Evolutionary conservation across 2,797 vertebrate genomes (phyloP).

Genomic region (Rhinatrema bivittatum): DNA sequence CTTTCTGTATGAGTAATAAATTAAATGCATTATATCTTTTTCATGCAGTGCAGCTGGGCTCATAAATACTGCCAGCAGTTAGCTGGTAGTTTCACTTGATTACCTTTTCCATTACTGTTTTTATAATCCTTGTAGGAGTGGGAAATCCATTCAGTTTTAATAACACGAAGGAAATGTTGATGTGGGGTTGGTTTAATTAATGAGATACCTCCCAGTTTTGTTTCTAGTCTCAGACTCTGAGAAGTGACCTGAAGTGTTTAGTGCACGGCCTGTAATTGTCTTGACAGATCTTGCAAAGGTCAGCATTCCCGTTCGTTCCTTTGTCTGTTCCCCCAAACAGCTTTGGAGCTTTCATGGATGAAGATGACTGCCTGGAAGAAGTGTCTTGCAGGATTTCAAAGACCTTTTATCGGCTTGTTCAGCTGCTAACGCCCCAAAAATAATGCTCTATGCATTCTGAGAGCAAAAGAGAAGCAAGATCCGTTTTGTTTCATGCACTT

Average conservation of each 20-base stretch:
- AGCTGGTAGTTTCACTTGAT: slow-evolving; percentile 46
- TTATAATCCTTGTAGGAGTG: slow-evolving; percentile 31
- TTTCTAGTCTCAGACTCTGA: not conserved
- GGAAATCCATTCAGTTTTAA: slow-evolving; percentile 35
- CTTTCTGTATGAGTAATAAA: slow-evolving; percentile 48
- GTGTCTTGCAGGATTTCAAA: too few species aligned
- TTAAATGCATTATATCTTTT: slow-evolving; percentile 42
- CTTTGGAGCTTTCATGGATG: too few species aligned
- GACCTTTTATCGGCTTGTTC: too few species aligned
- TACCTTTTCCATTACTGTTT: slow-evolving; percentile 48
- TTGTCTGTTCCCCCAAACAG: too few species aligned
- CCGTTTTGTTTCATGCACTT: too few species aligned
- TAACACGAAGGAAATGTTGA: slow-evolving; percentile 19
- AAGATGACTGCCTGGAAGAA: too few species aligned
- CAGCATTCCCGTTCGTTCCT: too few species aligned
- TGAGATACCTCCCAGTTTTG: slow-evolving; percentile 4
- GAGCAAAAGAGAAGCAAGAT: too few species aligned
- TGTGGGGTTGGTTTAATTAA: slow-evolving; percentile 6
- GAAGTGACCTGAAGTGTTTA: slow-evolving; percentile 1
- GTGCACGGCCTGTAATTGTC: not conserved
- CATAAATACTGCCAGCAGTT: slow-evolving; percentile 35
- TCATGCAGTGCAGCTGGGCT: slow-evolving; percentile 11
- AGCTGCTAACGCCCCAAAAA: too few species aligned
- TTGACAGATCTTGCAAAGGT: not conserved
- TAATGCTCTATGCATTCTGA: too few species aligned